A percentile compares a stretch with the other conserved stretches of the same genome.
phyloP scores from a whole-genome alignment of 2,888 invertebrate species.

The Calameuta pallipes region DNA sequence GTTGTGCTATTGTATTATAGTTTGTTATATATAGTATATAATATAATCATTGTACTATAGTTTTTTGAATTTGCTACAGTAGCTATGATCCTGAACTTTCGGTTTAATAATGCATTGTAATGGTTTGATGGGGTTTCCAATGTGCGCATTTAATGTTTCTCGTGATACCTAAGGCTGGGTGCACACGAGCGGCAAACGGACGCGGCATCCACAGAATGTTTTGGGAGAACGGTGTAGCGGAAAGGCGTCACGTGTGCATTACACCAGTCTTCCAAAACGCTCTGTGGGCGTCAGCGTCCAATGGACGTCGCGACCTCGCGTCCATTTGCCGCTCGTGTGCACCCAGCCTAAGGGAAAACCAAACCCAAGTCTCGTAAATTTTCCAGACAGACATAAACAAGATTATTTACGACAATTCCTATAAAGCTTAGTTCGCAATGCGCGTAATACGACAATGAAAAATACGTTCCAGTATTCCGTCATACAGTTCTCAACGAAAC shows the following conservation, averaged over 20 bases:
- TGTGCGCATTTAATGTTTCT: background rate
- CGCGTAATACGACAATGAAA: background rate
- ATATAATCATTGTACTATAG: background rate
- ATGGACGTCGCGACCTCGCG: no score
- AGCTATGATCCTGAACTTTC: background rate
- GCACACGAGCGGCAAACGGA: no score
- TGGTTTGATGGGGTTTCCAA: background rate
- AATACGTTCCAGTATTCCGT: no score
- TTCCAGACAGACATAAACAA: background rate
- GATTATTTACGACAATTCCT: background rate
- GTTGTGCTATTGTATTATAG: background rate
- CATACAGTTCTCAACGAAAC: background rate
- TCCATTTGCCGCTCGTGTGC: no score
- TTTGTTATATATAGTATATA: no score
- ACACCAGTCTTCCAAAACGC: no score
- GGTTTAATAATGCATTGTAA: background rate
- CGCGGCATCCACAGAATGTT: no score
- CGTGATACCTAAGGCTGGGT: background rate
- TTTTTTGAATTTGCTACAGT: background rate
- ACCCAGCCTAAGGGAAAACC: background rate
- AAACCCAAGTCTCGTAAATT: background rate
- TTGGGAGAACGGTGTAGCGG: no score
- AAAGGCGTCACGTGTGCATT: no score
- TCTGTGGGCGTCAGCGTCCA: no score
- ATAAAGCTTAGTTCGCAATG: background rate